Evolutionary conservation across 1,140 invertebrate genomes (phyloP).

Genomic region (Lethrus apterus): DNA sequence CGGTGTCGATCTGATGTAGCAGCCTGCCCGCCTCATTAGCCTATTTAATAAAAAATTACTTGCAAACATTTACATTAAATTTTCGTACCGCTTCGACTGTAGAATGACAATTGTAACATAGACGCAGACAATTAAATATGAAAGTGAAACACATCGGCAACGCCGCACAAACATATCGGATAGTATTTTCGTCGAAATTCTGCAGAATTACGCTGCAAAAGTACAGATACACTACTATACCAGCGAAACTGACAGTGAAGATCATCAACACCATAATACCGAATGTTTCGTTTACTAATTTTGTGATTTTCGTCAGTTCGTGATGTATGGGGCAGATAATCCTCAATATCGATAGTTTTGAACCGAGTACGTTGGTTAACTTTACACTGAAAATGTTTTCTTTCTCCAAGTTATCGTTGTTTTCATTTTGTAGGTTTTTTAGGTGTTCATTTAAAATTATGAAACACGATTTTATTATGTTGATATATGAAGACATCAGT

Average conservation of each 20-base stretch:
- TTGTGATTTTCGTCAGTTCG: constrained; percentile 15
- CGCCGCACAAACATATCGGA: background rate
- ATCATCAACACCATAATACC: constrained; percentile 14
- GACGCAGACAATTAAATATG: constrained; percentile 15
- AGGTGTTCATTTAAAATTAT: constrained; percentile 13
- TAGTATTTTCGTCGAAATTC: background rate
- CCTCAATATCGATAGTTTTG: constrained; percentile 16
- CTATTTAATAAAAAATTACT: constrained; percentile 11
- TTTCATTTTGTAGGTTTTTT: constrained; percentile 2
- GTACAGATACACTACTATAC: constrained; percentile 12
- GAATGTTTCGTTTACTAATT: constrained; percentile 19
- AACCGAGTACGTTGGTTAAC: background rate
- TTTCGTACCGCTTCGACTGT: constrained; percentile 21
- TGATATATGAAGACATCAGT: constrained; percentile 4
- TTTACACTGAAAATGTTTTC: constrained; percentile 4
- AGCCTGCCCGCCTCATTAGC: constrained; percentile 23
- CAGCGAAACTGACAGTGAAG: constrained; percentile 17
- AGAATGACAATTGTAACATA: constrained; percentile 23
- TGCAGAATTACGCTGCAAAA: constrained; percentile 12
- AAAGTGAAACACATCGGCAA: constrained; percentile 8
- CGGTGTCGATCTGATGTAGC: constrained; percentile 25
- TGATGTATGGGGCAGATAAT: constrained; percentile 20
- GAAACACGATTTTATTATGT: background rate
- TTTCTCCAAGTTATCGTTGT: background rate
- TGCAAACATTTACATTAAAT: background rate